Evolutionary conservation across 2,797 vertebrate genomes (phyloP).

Genomic region (Poecilia gillii): DNA sequence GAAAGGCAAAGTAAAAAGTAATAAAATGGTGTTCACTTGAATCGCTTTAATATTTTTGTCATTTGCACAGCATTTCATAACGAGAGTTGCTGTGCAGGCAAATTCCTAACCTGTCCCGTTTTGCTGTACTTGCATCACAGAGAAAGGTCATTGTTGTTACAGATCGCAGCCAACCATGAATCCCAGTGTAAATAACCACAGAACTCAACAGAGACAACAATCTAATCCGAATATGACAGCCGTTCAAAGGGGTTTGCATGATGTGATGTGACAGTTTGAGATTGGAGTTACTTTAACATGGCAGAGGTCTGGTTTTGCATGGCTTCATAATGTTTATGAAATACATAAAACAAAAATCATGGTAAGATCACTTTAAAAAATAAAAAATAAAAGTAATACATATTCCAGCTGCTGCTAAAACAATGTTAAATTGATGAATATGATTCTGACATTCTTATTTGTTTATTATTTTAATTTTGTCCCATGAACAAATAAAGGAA

Average conservation of each 20-base stretch:
- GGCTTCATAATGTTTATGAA: background rate
- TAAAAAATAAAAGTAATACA: background rate
- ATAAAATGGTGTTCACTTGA: background rate
- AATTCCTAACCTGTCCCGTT: background rate
- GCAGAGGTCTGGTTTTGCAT: background rate
- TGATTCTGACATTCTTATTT: background rate
- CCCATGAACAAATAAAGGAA: background rate
- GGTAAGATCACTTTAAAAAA: background rate
- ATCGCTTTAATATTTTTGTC: background rate
- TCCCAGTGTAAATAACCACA: background rate
- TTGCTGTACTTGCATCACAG: background rate
- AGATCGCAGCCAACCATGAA: background rate
- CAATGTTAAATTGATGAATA: no score
- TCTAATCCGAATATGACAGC: background rate
- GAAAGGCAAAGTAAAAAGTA: background rate
- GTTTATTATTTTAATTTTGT: background rate
- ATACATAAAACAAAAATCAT: background rate
- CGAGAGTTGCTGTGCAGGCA: background rate
- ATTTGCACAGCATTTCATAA: background rate
- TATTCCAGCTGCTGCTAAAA: background rate
- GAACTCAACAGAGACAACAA: background rate
- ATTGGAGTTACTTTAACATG: background rate
- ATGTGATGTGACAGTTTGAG: conserved; percentile 1
- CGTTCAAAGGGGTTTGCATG: background rate
- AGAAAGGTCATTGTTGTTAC: background rate